A percentile compares a stretch with the other conserved stretches of the same genome.
These are phyloP conservation scores for Phymastichus coffea DNA, from an alignment of 1,140 invertebrate species.

Conservation along the genomic window DNA sequence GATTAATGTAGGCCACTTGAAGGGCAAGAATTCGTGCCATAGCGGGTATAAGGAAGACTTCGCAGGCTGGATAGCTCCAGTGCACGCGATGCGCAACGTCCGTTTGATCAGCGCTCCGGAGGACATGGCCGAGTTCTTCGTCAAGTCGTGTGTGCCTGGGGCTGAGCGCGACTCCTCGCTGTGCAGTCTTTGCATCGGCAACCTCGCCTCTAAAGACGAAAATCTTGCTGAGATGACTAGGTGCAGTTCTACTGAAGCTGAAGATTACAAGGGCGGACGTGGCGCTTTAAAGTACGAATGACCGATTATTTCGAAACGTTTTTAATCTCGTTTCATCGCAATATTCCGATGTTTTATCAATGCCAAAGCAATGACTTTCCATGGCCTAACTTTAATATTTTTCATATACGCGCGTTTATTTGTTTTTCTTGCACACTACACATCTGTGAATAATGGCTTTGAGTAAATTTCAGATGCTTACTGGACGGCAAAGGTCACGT, in stretches of 20 bases:
- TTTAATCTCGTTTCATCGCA: too few species aligned
- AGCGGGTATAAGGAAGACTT: slow-evolving; percentile 45
- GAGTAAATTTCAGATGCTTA: slow-evolving; percentile 64
- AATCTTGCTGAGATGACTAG: slow-evolving; percentile 39
- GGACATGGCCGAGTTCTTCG: slow-evolving; percentile 57
- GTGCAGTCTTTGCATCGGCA: slow-evolving; percentile 52
- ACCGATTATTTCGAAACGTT: too few species aligned
- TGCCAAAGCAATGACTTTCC: too few species aligned
- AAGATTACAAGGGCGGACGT: slow-evolving; percentile 51
- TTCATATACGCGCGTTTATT: too few species aligned
- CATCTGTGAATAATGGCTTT: too few species aligned
- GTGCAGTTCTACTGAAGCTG: slow-evolving; percentile 47
- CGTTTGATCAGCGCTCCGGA: slow-evolving; percentile 52
- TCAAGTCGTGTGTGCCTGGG: slow-evolving; percentile 51
- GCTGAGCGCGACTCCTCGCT: slow-evolving; percentile 44
- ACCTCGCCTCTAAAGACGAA: slow-evolving; percentile 44
- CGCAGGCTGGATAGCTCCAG: slow-evolving; percentile 60
- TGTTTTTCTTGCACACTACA: too few species aligned
- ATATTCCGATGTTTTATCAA: too few species aligned
- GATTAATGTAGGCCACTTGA: slow-evolving; percentile 46
- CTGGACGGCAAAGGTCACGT: slow-evolving; percentile 63
- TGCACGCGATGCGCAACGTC: slow-evolving; percentile 52
- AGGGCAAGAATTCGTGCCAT: slow-evolving; percentile 62
- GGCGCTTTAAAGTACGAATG: slow-evolving; percentile 65
- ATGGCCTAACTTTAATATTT: too few species aligned